phyloP scores from a whole-genome alignment of 2,113 vertebrate species.

The Cavia aperea region DNA sequence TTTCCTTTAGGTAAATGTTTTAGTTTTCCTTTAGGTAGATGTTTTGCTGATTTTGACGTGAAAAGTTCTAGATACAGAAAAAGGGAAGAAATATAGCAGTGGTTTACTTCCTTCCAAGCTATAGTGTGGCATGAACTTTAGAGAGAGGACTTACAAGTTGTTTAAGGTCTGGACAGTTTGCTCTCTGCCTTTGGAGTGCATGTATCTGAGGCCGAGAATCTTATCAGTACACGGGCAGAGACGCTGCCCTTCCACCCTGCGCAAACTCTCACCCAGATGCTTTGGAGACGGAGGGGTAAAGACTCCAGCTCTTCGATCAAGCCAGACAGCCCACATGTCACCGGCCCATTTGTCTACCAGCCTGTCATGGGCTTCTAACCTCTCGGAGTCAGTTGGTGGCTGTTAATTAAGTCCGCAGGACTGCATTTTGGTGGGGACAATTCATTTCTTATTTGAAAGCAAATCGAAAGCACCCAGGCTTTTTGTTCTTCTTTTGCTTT shows the following conservation, averaged over 20 bases:
- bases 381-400: slow-evolving; percentile 68
- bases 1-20: background rate
- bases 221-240: slow-evolving; percentile 74
- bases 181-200: slow-evolving; percentile 50
- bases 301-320: slow-evolving; percentile 72
- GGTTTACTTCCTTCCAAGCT: slow-evolving; percentile 7
- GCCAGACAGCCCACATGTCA: slow-evolving; percentile 69
- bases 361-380: slow-evolving; percentile 66
- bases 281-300: slow-evolving; percentile 66
- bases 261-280: slow-evolving; percentile 75
- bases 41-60: background rate
- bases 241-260: slow-evolving; percentile 75
- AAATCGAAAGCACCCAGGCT: slow-evolving; percentile 55
- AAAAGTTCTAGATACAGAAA: background rate
- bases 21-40: background rate
- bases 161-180: slow-evolving; percentile 65
- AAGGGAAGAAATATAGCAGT: background rate
- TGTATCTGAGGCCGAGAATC: slow-evolving; percentile 65
- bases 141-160: slow-evolving; percentile 37
- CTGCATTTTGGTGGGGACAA: slow-evolving; percentile 68
- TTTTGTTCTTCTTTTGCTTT: slow-evolving; percentile 52
- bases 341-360: slow-evolving; percentile 75
- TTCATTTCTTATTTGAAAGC: slow-evolving; percentile 69
- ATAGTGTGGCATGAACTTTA: slow-evolving; percentile 5
- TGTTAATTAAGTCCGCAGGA: slow-evolving; percentile 77